These are phyloP conservation scores for Sminthurinus aureus DNA, from an alignment of 2,888 invertebrate species.

Conservation along the genomic window DNA sequence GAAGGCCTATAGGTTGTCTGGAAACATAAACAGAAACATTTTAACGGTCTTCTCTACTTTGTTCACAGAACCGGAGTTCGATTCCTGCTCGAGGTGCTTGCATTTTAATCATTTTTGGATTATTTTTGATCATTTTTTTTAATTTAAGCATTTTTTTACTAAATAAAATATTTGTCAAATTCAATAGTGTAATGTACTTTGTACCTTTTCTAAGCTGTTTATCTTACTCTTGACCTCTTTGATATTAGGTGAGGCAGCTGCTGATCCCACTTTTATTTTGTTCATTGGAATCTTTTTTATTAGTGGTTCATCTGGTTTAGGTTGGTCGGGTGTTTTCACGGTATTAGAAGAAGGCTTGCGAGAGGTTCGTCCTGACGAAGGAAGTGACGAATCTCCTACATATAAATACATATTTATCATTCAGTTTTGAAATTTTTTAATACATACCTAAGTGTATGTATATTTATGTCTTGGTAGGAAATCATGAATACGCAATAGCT, in stretches of 20 bases:
- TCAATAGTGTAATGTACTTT: too few species aligned
- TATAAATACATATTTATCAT: neutral
- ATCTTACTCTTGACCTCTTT: constrained; percentile 87
- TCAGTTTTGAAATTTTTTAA: neutral
- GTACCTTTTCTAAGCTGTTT: constrained; percentile 48
- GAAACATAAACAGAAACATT: too few species aligned
- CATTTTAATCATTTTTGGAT: too few species aligned
- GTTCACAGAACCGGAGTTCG: too few species aligned
- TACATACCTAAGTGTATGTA: too few species aligned
- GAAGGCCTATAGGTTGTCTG: constrained; percentile 42
- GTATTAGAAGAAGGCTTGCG: constrained; percentile 32
- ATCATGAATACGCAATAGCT: too few species aligned
- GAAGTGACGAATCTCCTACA: constrained; percentile 27
- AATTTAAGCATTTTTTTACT: too few species aligned
- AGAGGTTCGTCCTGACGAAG: constrained; percentile 36
- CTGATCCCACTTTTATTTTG: constrained; percentile 89
- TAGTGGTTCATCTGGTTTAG: constrained; percentile 28
- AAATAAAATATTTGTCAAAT: too few species aligned
- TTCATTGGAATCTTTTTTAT: constrained; percentile 81
- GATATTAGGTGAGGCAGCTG: constrained; percentile 84
- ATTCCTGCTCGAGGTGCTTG: too few species aligned
- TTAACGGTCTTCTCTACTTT: too few species aligned
- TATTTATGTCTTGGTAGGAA: too few species aligned
- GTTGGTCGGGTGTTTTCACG: constrained; percentile 19
- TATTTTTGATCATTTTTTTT: too few species aligned